These are phyloP conservation scores for Dascillus cervinus DNA, from an alignment of 2,888 invertebrate genomes.

Conservation along the genomic window DNA sequence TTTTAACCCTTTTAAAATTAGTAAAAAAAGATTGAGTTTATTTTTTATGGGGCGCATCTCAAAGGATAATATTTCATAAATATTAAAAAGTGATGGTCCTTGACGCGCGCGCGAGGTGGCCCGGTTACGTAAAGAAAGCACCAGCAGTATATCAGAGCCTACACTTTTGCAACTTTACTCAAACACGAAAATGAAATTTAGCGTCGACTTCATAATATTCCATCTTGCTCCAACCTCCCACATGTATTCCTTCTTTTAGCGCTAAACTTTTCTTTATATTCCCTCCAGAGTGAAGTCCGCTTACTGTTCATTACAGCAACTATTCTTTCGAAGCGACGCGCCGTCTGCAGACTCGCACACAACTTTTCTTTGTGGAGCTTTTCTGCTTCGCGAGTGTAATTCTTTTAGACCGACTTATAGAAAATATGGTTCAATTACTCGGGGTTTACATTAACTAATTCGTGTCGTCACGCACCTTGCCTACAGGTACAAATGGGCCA, in stretches of 20 bases:
- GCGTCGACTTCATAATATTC: conserved; percentile 29
- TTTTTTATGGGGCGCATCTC: too few relatives aligned
- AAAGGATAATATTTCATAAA: too few relatives aligned
- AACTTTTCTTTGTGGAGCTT: conserved; percentile 27
- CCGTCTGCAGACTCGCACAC: conserved; percentile 28
- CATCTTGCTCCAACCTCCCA: conserved; percentile 30
- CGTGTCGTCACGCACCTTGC: too few relatives aligned
- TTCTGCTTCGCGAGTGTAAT: conserved; percentile 27
- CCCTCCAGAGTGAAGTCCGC: conserved; percentile 35
- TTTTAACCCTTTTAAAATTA: too few relatives aligned
- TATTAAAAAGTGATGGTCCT: too few relatives aligned
- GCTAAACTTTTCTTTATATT: conserved; percentile 41
- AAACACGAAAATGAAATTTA: conserved; percentile 39
- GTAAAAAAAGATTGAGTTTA: too few relatives aligned
- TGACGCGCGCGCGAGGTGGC: too few relatives aligned
- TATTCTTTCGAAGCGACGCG: conserved; percentile 35
- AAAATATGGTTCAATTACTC: conserved; percentile 33
- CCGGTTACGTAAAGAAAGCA: conserved; percentile 6
- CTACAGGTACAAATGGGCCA: too few relatives aligned
- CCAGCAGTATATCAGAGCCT: conserved; percentile 11
- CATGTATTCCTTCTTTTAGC: conserved; percentile 34
- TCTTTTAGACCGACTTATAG: conserved; percentile 36
- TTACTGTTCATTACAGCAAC: conserved; percentile 39
- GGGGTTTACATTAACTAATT: conserved; percentile 17
- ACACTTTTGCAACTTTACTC: conserved; percentile 28